Base-by-base conservation (phyloP, 2,113 vertebrate species). In the Mormyrus lacerda region DNA sequence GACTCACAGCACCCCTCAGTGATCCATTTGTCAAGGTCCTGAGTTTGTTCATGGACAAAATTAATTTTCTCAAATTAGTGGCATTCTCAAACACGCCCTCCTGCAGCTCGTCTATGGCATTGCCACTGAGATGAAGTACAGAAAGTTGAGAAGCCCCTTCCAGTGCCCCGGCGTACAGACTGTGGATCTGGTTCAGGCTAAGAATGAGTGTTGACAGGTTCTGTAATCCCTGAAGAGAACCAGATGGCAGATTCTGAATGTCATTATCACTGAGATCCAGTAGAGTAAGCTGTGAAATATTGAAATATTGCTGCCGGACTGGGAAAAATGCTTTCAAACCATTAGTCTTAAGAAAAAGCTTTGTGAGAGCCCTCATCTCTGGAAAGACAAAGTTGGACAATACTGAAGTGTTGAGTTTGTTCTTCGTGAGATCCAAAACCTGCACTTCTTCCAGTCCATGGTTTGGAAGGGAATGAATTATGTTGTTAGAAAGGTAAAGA, bases 231-330 rank as follows among this genome's bases (percentile, higher is more conserved):
- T n/a, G 51, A 3, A 95, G 91, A 82, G 91, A 73, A 11, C 92
- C 92, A 0, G 1, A 15, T 1, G 91, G 90, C 10, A 95, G 65
- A 58, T 88, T 4, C 11, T 90, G 3, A 3, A 95, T 91, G 17
- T 65, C 9, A 91, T 95, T 95, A 89, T 92, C 89, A 73, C 92
- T 95, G 51, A 95, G 89, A 27, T 93, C 94, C 82, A 95, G 90
- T 3, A 91, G 1, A n/a, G 47, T 89, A 19, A 95, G 93, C 11
- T 89, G 88, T 0, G 91, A 48, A 69, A 69, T 69, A 31, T 69
- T 69, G 42, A 94, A 91, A 53, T 89, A 89, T 0, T 82, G 8
- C 73, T 94, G 93, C 90, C 91, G 90, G 58, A 76, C 89, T 24
- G 91, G 85, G 0, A 17, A 31, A 4, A 94, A 35, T 4, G 45